Evolutionary conservation across 2,113 vertebrate species (phyloP).

Genomic region (Gymnogyps californianus): DNA sequence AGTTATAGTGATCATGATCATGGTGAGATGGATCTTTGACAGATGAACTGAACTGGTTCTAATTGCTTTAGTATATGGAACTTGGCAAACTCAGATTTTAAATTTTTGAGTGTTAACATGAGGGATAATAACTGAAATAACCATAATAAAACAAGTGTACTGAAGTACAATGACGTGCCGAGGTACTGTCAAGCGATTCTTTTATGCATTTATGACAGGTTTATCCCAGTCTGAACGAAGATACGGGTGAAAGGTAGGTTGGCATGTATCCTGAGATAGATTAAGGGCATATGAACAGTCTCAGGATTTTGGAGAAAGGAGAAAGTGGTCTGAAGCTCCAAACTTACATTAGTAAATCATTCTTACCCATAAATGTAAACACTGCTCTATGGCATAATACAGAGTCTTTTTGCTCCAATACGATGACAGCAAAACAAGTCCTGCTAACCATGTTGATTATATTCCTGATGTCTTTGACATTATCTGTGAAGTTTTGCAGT

Average conservation of each 20-base stretch:
- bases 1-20: background rate
- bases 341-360: background rate
- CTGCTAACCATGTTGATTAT: background rate
- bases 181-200: background rate
- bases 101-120: background rate
- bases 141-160: background rate
- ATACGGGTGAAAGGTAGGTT: background rate
- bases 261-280: background rate
- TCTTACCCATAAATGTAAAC: background rate
- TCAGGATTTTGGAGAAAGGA: background rate
- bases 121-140: background rate
- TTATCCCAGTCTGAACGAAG: background rate
- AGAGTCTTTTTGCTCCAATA: background rate
- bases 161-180: accelerated
- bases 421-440: background rate
- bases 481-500: background rate
- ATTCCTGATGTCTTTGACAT: background rate
- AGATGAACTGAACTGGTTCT: background rate
- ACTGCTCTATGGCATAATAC: background rate
- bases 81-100: background rate
- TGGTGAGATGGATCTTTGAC: background rate
- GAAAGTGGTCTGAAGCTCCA: background rate
- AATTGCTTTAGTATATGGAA: background rate
- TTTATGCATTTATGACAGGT: background rate
- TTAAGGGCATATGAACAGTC: background rate